A percentile compares a stretch with the other conserved stretches of the same genome.
These are phyloP conservation scores for Sycobia sp. DNA, from an alignment of 1,140 invertebrate species.

Conservation along the genomic window DNA sequence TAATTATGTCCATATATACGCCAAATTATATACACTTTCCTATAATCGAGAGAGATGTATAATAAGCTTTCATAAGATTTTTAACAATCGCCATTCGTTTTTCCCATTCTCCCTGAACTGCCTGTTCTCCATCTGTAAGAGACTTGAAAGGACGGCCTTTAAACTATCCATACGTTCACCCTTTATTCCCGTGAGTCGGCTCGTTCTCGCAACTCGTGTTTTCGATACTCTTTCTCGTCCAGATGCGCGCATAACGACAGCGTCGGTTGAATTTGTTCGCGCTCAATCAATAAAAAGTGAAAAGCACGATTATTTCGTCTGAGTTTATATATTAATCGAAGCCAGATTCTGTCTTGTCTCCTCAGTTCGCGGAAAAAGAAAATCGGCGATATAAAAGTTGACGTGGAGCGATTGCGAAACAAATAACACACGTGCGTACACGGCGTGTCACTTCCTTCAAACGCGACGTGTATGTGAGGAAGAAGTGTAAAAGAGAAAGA, in stretches of 20 bases:
- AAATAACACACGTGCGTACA: too few relatives aligned
- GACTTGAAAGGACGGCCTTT: conserved; percentile 21
- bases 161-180: conserved; percentile 11
- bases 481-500: neutral
- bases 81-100: too few relatives aligned
- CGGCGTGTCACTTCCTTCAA: conserved; percentile 11
- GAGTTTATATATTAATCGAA: conserved; percentile 30
- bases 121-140: neutral
- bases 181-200: too few relatives aligned
- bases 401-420: conserved; percentile 26
- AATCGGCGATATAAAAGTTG: conserved; percentile 34
- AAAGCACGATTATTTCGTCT: conserved; percentile 28
- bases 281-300: conserved; percentile 32
- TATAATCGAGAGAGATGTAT: too few relatives aligned
- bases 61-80: too few relatives aligned
- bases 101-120: neutral
- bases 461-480: neutral
- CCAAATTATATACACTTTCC: too few relatives aligned
- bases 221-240: neutral
- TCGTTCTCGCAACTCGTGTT: neutral
- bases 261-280: conserved; percentile 28
- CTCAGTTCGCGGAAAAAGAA: conserved; percentile 17
- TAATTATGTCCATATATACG: too few relatives aligned
- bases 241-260: neutral
- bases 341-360: neutral